Evolutionary conservation across 2,888 invertebrate species (phyloP).

Genomic region (Chrysotoxum bicinctum): DNA sequence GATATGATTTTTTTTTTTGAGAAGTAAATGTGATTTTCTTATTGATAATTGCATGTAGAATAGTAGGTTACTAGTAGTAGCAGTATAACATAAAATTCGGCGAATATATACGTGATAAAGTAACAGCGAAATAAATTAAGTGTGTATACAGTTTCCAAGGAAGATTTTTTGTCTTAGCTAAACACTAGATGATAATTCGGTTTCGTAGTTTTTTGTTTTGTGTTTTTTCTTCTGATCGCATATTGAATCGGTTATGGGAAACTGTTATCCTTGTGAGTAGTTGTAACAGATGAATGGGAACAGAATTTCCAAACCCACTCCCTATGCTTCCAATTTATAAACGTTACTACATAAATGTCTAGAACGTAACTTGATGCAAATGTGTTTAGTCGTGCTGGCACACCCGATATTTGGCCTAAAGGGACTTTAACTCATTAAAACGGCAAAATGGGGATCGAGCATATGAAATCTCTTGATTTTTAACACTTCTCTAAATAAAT

Average conservation of each 20-base stretch:
- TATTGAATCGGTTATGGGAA: conserved; percentile 48
- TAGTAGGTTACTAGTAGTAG: conserved; percentile 72
- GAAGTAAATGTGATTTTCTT: conserved; percentile 66
- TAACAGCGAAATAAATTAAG: conserved; percentile 71
- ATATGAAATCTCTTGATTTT: too few relatives aligned
- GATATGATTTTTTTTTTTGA: conserved; percentile 50
- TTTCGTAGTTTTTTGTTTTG: conserved; percentile 34
- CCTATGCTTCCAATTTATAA: too few relatives aligned
- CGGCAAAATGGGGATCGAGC: too few relatives aligned
- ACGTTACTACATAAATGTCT: too few relatives aligned
- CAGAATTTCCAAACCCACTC: too few relatives aligned
- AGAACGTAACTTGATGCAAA: too few relatives aligned
- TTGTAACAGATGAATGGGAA: too few relatives aligned
- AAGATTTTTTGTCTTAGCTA: conserved; percentile 45
- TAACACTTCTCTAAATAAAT: too few relatives aligned
- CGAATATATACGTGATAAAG: conserved; percentile 64
- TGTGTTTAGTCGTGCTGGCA: too few relatives aligned
- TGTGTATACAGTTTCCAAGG: conserved; percentile 57
- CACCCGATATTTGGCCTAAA: too few relatives aligned
- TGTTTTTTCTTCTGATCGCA: conserved; percentile 22
- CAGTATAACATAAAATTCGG: conserved; percentile 72
- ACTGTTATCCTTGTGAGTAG: too few relatives aligned
- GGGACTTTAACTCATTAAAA: too few relatives aligned
- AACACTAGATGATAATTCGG: conserved; percentile 59
- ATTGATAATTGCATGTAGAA: conserved; percentile 68